Percentiles rank a stretch among this genome's conserved stretches.
Conservation (phyloP, 2,113 vertebrate genomes). For the Hippocampus barbouri region DNA sequence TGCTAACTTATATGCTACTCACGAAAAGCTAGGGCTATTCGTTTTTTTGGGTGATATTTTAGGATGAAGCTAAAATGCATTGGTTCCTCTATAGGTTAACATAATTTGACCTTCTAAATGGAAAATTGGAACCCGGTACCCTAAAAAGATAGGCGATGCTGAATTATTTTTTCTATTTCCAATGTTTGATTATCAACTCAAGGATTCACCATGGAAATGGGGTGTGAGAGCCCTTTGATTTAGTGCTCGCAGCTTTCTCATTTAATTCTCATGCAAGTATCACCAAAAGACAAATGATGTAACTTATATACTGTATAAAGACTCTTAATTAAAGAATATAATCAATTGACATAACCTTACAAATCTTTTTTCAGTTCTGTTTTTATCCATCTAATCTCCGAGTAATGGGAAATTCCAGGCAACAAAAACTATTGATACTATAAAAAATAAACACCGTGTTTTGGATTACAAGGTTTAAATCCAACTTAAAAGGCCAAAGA, state of each 20-base stretch:
- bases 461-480: conserved; percentile 46
- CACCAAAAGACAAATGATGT: conserved; percentile 27
- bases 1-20: not conserved
- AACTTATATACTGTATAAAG: conserved; percentile 28
- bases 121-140: too few relatives aligned
- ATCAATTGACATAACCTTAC: conserved; percentile 11
- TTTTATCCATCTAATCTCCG: conserved; percentile 20
- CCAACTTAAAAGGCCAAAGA: conserved; percentile 45
- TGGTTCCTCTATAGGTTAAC: too few relatives aligned
- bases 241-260: conserved; percentile 18
- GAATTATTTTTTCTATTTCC: too few relatives aligned
- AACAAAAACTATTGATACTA: conserved; percentile 27
- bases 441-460: conserved; percentile 29
- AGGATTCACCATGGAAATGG: too few relatives aligned
- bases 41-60: too few relatives aligned
- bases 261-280: conserved; percentile 12
- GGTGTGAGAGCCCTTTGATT: not conserved
- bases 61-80: too few relatives aligned
- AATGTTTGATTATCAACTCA: too few relatives aligned
- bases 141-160: too few relatives aligned
- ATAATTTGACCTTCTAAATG: too few relatives aligned
- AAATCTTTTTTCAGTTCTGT: conserved; percentile 29
- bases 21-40: too few relatives aligned
- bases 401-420: conserved; percentile 37
- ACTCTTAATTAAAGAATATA: not conserved